Percentiles rank a stretch among this genome's conserved stretches.
Conservation (phyloP, 1,140 invertebrate species). For the Drosophila miranda region DNA sequence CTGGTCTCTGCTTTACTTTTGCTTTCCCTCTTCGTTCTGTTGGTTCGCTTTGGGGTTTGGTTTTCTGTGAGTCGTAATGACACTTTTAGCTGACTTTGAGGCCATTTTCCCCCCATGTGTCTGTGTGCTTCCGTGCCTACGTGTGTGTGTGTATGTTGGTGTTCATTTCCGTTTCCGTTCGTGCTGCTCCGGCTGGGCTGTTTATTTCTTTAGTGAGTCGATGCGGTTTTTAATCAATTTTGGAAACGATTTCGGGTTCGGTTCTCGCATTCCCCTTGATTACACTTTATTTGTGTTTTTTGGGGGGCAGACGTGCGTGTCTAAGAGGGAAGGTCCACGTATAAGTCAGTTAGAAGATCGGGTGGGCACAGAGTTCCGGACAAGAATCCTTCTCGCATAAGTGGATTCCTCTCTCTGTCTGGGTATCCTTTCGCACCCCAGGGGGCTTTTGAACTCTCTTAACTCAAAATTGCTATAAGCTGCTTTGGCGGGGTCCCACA, state of each 20-base stretch:
- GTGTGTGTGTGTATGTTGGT: slow-evolving; percentile 7
- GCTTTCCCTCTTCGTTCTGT: slow-evolving; percentile 44
- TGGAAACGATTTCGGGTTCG: slow-evolving; percentile 32
- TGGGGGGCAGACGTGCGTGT: slow-evolving; percentile 29
- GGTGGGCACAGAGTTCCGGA: no score
- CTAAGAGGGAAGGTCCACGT: neutral
- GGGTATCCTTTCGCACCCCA: no score
- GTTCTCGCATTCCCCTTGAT: slow-evolving; percentile 6
- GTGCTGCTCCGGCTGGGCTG: slow-evolving; percentile 22
- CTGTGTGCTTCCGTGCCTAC: neutral
- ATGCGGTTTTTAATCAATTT: slow-evolving; percentile 75
- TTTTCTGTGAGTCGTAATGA: slow-evolving; percentile 73
- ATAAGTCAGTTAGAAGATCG: no score
- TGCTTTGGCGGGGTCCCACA: no score
- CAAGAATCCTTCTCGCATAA: no score
- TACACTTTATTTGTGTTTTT: slow-evolving; percentile 20
- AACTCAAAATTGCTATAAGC: no score
- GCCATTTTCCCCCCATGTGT: slow-evolving; percentile 49
- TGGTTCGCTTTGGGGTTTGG: slow-evolving; percentile 34
- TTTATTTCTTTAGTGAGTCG: slow-evolving; percentile 26
- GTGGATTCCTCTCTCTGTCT: no score
- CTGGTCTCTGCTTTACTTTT: slow-evolving; percentile 18
- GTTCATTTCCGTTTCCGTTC: slow-evolving; percentile 67
- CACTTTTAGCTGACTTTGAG: slow-evolving; percentile 80
- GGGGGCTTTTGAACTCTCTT: no score